phyloP scores from a whole-genome alignment of 1,140 invertebrate species.

The Stegodyphus mimosarum region DNA sequence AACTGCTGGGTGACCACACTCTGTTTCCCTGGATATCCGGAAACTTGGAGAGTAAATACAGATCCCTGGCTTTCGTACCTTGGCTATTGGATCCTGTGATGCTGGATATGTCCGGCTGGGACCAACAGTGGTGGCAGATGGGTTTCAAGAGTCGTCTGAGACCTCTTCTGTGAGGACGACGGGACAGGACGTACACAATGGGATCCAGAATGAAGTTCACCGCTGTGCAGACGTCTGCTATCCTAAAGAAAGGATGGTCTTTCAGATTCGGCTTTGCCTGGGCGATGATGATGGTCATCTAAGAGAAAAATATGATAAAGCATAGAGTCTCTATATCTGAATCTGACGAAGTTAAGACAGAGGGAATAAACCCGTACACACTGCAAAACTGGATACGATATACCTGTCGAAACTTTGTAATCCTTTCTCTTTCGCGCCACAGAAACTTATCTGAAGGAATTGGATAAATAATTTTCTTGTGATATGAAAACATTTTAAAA shows the following conservation, averaged over 20 bases:
- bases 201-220: conserved; percentile 85
- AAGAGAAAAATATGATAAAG: not conserved
- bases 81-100: conserved; percentile 31
- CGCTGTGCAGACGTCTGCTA: conserved; percentile 81
- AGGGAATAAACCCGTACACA: not conserved
- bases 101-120: conserved; percentile 13
- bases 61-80: conserved; percentile 19
- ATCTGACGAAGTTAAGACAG: conserved; percentile 30
- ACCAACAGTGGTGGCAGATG: conserved; percentile 60
- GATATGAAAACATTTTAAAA: too few relatives aligned
- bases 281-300: conserved; percentile 78
- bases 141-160: conserved; percentile 61
- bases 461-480: too few relatives aligned
- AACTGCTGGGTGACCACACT: not conserved
- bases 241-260: conserved; percentile 69
- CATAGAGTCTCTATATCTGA: not conserved
- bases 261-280: conserved; percentile 69
- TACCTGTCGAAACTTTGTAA: not conserved
- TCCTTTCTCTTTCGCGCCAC: too few relatives aligned
- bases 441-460: too few relatives aligned
- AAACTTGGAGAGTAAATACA: not conserved
- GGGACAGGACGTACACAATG: conserved; percentile 78
- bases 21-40: not conserved
- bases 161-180: conserved; percentile 65
- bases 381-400: not conserved